Base-by-base conservation (phyloP, 1,140 invertebrate genomes). In the Cheumatopsyche charites region DNA sequence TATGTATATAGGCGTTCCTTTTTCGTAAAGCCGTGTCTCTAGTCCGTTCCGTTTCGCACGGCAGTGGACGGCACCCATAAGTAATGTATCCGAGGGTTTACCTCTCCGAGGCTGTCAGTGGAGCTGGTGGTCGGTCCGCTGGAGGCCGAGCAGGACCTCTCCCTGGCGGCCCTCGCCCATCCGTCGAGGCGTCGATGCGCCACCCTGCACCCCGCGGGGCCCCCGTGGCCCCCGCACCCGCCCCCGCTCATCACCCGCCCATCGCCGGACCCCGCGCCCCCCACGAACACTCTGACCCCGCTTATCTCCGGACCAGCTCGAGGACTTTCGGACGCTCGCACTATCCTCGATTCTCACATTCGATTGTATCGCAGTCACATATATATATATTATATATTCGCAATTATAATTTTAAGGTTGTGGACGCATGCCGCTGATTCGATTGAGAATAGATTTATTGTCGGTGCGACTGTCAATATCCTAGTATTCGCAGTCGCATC, bases 111-210 rank as follows among this genome's bases (percentile, higher is more conserved):
- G 77, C 86, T 87, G 62, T 86, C 86, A 0, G 86, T 87, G 29
- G 86, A 86, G 71, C 86, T 86, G 76, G 87, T 86, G 67, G 85
- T 84, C 17, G 86, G 85, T 0, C 86, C 85, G 49, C 85, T 86
- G 67, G 85, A 85, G 7, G 86, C 86, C 7, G 86, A 88, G 42
- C 87, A 85, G 6, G 88, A 88, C 21, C 88, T 80, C 76, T 90
- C 88, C 75, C 88, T 86, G 42, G 89, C 89, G 12, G 89, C 87
- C 62, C 87, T 82, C 1, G 89, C 89, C 89, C 90, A 90, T n/a
- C 88, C 89, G 79, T 90, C 89, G 11, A 90, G 82, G 63, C 88
- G 81, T 77, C 90, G 90, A 79, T 90, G 89, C 1, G 89, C 87
- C 49, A 89, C 86, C 88, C 89, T 90, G 74, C 88, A 88, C 71